Conservation (phyloP, 2,888 invertebrate genomes). For the Sinelater perroti region DNA sequence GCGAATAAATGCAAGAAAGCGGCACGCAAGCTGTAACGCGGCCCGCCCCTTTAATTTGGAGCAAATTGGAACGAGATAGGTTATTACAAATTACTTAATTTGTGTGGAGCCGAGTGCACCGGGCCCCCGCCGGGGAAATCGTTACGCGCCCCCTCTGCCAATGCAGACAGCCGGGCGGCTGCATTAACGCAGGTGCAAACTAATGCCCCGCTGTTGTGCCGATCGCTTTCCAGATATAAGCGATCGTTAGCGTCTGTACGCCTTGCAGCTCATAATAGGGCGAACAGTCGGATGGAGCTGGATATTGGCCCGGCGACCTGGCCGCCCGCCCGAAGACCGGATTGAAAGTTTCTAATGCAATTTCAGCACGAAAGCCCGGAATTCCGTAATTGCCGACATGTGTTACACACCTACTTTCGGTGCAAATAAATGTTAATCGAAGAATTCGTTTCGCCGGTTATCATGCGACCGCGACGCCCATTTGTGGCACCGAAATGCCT, state of each 20-base stretch:
- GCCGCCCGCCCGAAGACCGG: background rate
- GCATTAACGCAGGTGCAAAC: slow-evolving; percentile 27
- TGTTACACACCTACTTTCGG: slow-evolving; percentile 20
- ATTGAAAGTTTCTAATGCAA: slow-evolving; percentile 15
- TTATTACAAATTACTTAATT: slow-evolving; percentile 31
- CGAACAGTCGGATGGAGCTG: slow-evolving; percentile 12
- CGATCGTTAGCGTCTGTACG: slow-evolving; percentile 21
- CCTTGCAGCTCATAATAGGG: slow-evolving; percentile 12
- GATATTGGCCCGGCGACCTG: slow-evolving; percentile 13
- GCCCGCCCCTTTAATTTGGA: slow-evolving; percentile 21
- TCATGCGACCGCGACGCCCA: slow-evolving; percentile 5
- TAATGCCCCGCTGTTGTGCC: slow-evolving; percentile 15
- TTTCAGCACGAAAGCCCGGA: slow-evolving; percentile 11
- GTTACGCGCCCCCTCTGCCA: slow-evolving; percentile 19
- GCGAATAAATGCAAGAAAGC: slow-evolving; percentile 21
- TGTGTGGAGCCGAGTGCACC: slow-evolving; percentile 23
- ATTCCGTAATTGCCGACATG: slow-evolving; percentile 16
- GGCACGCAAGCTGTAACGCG: slow-evolving; percentile 25
- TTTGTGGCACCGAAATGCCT: too few relatives aligned
- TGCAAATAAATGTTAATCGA: slow-evolving; percentile 8
- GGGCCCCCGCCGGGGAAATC: slow-evolving; percentile 19
- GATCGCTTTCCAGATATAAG: slow-evolving; percentile 15
- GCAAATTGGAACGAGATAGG: slow-evolving; percentile 26
- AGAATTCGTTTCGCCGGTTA: slow-evolving; percentile 11
- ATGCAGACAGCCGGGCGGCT: slow-evolving; percentile 14